Base-by-base conservation (phyloP, 2,113 vertebrate genomes). In the Ptyas mucosa region DNA sequence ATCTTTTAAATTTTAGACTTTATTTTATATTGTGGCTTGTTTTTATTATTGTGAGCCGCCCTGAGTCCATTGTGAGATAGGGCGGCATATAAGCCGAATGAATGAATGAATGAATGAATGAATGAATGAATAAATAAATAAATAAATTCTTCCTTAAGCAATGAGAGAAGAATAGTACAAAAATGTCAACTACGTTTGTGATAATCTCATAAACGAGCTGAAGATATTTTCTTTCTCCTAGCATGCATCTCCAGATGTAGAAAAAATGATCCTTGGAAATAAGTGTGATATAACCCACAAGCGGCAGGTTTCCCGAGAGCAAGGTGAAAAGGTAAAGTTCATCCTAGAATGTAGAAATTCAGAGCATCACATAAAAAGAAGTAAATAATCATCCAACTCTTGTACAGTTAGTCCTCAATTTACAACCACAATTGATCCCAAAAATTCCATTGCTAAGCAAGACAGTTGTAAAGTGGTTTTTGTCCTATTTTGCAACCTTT, bases 201-300 rank as follows among this genome's bases (percentile, higher is more conserved):
- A 34, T 34, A 9, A 53, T 53, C 18, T 88, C 29, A 54, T 21
- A 11, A 34, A 18, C 2, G 15, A 55, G 52, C 8, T 14, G n/a
- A 87, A 52, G 51, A 15, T 88, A 93, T 8, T 86, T 0, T 94
- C 53, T 92, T 23, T 93, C 0, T 95, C 91, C 9, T 94, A 99
- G 99, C 99, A 99, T 12, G 99, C 99, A 9, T 99, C 99, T 20
- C 98, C 99, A 0, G 99, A 99, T 3, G 99, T 99, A 1, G 99
- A 99, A 93, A 99, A 99, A 96, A 99, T 99, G 99, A 98, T 99
- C 91, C 98, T 99, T 3, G 99, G 99, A 9, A 99, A 99, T 96
- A 99, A 99, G 95, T 99, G 99, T 88, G 99, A 99, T 23, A 99
- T 99, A 89, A 99, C 99, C 0, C 98, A 99, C 96, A 99, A 99